Percentiles rank a stretch among this genome's conserved stretches.
Conservation (phyloP, 2,113 vertebrate species). For the Argyrosomus japonicus region DNA sequence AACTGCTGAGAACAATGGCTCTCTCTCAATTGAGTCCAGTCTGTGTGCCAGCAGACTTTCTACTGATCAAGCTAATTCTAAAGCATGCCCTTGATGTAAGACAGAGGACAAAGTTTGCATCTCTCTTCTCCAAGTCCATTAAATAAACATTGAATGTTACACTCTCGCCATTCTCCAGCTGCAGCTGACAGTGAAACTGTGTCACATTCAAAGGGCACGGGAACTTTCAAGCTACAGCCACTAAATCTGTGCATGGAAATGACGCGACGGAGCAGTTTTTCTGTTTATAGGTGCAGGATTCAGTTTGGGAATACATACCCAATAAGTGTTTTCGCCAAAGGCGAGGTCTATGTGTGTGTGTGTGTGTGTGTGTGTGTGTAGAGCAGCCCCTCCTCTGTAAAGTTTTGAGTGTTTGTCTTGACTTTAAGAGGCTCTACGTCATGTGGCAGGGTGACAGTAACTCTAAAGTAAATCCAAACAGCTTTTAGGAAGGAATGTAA, state of each 20-base stretch:
- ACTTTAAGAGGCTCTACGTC: conserved; percentile 7
- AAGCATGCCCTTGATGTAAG: conserved; percentile 36
- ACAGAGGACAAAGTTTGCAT: conserved; percentile 34
- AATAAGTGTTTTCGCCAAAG: conserved; percentile 9
- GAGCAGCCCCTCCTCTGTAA: not conserved
- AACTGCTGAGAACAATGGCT: conserved; percentile 32
- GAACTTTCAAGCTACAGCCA: conserved; percentile 41
- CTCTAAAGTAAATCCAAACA: not conserved
- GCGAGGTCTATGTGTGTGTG: conserved; percentile 8
- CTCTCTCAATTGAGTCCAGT: conserved; percentile 4
- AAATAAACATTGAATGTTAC: conserved; percentile 53
- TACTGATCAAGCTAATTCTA: conserved; percentile 21
- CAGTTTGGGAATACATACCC: conserved; percentile 16
- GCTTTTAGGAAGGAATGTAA: not conserved
- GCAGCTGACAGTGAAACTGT: conserved; percentile 26
- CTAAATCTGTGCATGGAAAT: conserved; percentile 32
- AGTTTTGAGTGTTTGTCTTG: conserved; percentile 4
- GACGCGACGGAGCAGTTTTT: conserved; percentile 25
- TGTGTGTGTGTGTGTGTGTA: conserved; percentile 12
- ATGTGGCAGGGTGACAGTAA: not conserved
- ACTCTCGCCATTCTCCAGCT: conserved; percentile 2
- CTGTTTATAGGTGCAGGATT: conserved; percentile 25
- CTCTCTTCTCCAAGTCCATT: conserved; percentile 41
- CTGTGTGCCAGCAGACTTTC: conserved; percentile 1
- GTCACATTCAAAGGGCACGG: conserved; percentile 45